Evolutionary conservation across 2,797 vertebrate species (phyloP), one percentile per base, ranked within the genome.

Genomic region (Lepidocolaptes lacrymiger): DNA sequence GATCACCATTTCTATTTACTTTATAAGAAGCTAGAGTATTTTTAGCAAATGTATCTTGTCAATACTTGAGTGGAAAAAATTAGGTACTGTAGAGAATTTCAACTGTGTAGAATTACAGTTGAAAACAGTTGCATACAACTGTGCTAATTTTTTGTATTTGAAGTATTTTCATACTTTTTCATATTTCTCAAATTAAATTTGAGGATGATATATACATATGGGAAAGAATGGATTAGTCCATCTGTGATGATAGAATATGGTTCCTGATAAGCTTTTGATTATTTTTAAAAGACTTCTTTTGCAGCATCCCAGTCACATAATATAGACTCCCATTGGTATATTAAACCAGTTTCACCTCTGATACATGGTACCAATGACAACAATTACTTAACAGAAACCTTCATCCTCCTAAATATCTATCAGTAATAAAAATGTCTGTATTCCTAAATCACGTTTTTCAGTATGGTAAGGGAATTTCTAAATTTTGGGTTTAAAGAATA

Each of bases 261-360:
- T 7, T 68, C 11, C 43, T 34, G 14, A 46, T 72, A 79, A 58
- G 6, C 16, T 76, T 88, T 55, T 43, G 21, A 44, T 64, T 90
- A 6, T 63, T 44, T 59, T 11, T 81, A 37, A 67, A 85, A 69
- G 6, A 28, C 22, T 46, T 4, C 39, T 93, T 90, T 79, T 62
- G 19, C 18, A 78, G 28, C 18, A 58, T 62, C 23, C 32, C 20
- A 44, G 0, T 75, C 1, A 2, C 9, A 3, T 28, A 16, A 17
- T 64, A 30, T 20, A 41, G 18, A 62, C 78, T 93, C 28, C 24
- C 22, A 28, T 4, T 76, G 21, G 22, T 59, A 8, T 37, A 55
- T 66, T 84, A 44, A 64, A 75, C 7, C 5, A 59, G 7, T 84
- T 90, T 69, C 12, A n/a, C 23, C 30, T 68, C 19, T 81, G 55